These are phyloP conservation scores for Acholoe squamosa DNA, from an alignment of 2,888 invertebrate genomes.

Conservation along the genomic window DNA sequence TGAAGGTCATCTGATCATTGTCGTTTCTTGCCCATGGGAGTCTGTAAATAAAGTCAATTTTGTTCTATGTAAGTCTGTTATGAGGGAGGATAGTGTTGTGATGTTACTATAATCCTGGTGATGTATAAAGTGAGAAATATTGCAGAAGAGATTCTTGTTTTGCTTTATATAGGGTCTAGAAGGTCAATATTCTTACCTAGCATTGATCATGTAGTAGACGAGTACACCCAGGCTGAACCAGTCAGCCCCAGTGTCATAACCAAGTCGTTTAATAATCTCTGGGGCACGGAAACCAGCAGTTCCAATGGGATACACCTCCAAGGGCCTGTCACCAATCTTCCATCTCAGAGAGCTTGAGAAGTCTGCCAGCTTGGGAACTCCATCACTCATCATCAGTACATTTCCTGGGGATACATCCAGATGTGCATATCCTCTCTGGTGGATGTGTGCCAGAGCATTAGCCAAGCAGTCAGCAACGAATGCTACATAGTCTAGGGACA, in stretches of 20 bases:
- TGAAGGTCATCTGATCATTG: background rate
- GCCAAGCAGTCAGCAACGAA: background rate
- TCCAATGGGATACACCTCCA: background rate
- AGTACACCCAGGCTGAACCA: slow-evolving; percentile 28
- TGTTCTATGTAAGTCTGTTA: background rate
- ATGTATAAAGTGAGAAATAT: background rate
- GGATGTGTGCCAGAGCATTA: background rate
- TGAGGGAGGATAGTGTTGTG: background rate
- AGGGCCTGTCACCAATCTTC: background rate
- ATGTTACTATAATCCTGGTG: background rate
- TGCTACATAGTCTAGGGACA: background rate
- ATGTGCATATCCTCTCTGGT: background rate
- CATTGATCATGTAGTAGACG: slow-evolving; percentile 4
- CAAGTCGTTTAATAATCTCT: background rate
- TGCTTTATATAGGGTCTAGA: background rate
- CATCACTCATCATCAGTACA: background rate
- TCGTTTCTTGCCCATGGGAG: background rate
- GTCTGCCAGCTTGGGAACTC: background rate
- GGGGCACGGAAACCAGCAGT: slow-evolving; percentile 21
- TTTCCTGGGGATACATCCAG: background rate
- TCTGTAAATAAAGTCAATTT: background rate
- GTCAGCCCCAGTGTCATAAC: background rate
- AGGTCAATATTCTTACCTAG: background rate
- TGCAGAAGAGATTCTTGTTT: background rate
- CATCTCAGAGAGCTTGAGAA: background rate